phyloP scores from a whole-genome alignment of 2,113 vertebrate species.

The Sigmodon hispidus region DNA sequence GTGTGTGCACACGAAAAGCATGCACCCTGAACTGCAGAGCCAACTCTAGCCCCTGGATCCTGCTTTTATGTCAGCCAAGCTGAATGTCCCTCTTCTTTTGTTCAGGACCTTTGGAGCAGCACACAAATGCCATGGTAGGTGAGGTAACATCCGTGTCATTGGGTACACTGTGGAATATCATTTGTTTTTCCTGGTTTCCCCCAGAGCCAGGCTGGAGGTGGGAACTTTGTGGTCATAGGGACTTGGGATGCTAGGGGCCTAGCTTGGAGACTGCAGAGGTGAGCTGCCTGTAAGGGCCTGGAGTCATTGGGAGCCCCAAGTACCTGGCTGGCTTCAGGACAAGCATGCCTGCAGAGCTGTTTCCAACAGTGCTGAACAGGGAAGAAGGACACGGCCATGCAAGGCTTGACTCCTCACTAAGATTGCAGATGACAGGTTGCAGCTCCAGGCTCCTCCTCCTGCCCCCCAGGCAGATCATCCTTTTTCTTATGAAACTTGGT shows the following conservation, averaged over 20 bases:
- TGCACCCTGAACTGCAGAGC: not conserved
- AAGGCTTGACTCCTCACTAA: not conserved
- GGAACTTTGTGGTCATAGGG: not conserved
- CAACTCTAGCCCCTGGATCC: not conserved
- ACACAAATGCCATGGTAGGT: not conserved
- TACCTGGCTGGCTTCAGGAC: not conserved
- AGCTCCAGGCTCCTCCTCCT: not conserved
- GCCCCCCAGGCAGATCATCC: not conserved
- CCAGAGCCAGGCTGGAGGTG: not conserved
- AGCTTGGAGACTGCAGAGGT: not conserved
- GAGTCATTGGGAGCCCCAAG: not conserved
- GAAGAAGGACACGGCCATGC: not conserved
- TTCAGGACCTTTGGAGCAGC: not conserved
- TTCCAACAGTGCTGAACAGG: not conserved
- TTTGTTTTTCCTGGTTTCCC: not conserved
- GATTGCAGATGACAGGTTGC: not conserved
- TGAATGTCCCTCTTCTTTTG: not conserved
- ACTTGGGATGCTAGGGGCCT: not conserved
- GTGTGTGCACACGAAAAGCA: not conserved
- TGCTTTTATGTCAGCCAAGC: not conserved
- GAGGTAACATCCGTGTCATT: not conserved
- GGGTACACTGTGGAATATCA: not conserved
- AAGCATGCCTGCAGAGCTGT: not conserved
- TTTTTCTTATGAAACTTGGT: too few relatives aligned
- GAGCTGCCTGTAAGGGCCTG: not conserved